Evolutionary conservation across 2,888 invertebrate species (phyloP).

Genomic region (Plebejus melissa): DNA sequence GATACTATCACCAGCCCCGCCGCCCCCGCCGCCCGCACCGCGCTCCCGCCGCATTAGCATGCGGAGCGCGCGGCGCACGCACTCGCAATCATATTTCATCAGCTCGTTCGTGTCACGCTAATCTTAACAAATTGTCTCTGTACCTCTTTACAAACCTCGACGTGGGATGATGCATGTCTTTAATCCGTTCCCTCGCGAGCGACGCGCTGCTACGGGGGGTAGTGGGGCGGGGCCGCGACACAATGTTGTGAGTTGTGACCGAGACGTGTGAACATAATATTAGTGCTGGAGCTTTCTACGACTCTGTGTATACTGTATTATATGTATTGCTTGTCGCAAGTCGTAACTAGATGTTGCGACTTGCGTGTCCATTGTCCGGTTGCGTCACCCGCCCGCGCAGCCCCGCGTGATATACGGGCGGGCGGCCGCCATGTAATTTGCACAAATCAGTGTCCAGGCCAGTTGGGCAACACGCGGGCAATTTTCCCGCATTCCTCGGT

Average conservation of each 20-base stretch:
- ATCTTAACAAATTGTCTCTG: slow-evolving; percentile 21
- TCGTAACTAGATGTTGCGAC: not conserved
- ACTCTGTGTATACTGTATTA: not conserved
- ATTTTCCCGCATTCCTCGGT: not conserved
- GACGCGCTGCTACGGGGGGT: not conserved
- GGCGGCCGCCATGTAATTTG: slow-evolving; percentile 12
- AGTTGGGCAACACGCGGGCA: not conserved
- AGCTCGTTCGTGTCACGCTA: slow-evolving; percentile 22
- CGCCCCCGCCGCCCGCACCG: slow-evolving; percentile 36
- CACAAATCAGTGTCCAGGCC: slow-evolving; percentile 23
- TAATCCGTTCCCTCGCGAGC: slow-evolving; percentile 6
- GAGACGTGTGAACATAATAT: not conserved
- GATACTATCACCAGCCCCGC: not conserved
- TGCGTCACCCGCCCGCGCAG: slow-evolving; percentile 9
- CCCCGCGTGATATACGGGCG: slow-evolving; percentile 2
- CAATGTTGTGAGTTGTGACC: slow-evolving; percentile 8
- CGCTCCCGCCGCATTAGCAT: slow-evolving; percentile 19
- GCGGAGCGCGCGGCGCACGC: slow-evolving; percentile 11
- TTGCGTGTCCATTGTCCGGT: not conserved
- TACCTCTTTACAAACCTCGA: slow-evolving; percentile 7
- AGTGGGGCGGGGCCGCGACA: not conserved
- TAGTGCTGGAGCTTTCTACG: not conserved
- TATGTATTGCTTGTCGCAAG: not conserved
- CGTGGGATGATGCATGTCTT: slow-evolving; percentile 18
- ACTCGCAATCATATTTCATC: slow-evolving; percentile 7